These are phyloP conservation scores for Manis crassicaudata DNA, from an alignment of 2,797 vertebrate species.

Conservation along the genomic window DNA sequence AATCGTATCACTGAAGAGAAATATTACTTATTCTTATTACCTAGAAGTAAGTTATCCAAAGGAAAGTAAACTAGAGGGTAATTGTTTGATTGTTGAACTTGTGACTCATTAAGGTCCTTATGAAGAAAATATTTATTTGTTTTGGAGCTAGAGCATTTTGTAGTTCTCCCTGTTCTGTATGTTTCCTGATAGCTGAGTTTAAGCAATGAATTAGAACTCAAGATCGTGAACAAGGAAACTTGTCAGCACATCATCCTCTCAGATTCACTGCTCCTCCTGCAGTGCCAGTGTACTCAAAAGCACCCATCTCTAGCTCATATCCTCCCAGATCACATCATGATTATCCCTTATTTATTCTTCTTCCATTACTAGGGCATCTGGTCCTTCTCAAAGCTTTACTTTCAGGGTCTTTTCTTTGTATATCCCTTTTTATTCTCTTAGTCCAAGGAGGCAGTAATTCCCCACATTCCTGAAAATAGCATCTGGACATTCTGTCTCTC, in stretches of 20 bases:
- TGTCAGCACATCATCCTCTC: not conserved
- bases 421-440: not conserved
- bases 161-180: not conserved
- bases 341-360: not conserved
- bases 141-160: not conserved
- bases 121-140: conserved; percentile 3
- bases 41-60: not conserved
- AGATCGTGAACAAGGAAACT: not conserved
- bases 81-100: not conserved
- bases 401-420: not conserved
- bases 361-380: not conserved
- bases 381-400: conserved; percentile 2
- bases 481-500: not conserved
- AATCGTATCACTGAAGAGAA: not conserved
- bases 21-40: not conserved
- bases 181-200: not conserved
- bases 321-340: not conserved
- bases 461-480: not conserved
- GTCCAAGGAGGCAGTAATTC: not conserved
- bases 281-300: not conserved
- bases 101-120: not conserved
- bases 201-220: not conserved
- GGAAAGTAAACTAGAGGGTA: not conserved
- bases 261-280: not conserved
- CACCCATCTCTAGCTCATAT: not conserved